Conservation (phyloP, 30 jellyfish, hydroid and myxozoan genomes). For the Turritopsis rubra region DNA sequence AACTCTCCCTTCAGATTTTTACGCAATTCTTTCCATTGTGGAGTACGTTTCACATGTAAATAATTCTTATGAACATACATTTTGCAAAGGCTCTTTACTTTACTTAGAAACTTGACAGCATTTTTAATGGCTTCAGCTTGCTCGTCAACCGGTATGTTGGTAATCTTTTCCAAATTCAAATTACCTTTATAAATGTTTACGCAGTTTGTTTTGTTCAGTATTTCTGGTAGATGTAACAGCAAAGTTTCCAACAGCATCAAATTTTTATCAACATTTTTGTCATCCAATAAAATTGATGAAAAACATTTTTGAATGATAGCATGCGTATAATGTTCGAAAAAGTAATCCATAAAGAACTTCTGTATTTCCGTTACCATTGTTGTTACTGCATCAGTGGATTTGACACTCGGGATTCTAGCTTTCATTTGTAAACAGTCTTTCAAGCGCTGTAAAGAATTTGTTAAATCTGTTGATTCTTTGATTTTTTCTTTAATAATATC, state of each 20-base stretch:
- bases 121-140: constrained; percentile 15
- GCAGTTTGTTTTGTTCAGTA: constrained; percentile 10
- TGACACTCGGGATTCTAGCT: background rate
- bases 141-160: background rate
- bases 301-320: background rate
- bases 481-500: constrained; percentile 6
- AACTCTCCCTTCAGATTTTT: background rate
- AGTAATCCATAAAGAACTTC: background rate
- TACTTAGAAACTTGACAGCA: background rate
- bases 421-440: constrained; percentile 4
- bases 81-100: background rate
- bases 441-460: constrained; percentile 6
- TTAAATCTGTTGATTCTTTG: background rate
- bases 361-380: constrained; percentile 9
- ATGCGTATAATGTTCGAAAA: background rate
- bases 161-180: background rate
- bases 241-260: background rate
- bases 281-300: background rate
- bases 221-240: background rate
- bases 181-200: background rate
- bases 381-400: constrained; percentile 3
- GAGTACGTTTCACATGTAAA: background rate
- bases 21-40: constrained; percentile 15
- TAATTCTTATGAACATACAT: background rate
- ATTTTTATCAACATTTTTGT: background rate